Base-by-base conservation (phyloP, 64 coral and sea anemone species). In the Montipora capricornis region DNA sequence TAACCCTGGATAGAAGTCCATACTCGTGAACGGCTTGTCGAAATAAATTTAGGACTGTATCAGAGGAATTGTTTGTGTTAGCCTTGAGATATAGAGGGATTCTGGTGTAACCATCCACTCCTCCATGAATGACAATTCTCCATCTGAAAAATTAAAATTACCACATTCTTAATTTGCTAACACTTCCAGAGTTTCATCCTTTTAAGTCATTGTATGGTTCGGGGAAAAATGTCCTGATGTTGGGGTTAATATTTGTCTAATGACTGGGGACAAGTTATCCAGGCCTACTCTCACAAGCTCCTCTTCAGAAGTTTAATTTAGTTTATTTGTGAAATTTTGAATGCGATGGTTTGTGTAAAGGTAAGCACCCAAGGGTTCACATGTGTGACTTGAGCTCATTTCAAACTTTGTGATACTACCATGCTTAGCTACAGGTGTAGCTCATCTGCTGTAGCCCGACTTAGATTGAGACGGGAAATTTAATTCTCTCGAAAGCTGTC, bases 91-190 rank as follows among this genome's bases (percentile, higher is more conserved):
- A 73, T 51, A 71, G 53, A 68, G 62, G 89, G 78, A 80, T 79
- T 53, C 77, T 60, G 16, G 89, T 90, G 89, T 79, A 80, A 22
- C 89, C 76, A 80, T 90, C 55, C 44, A 80, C 79, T 12, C 89
- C 76, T 16, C 89, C 89, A 90, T 80, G 89, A 77, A 90, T 80
- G 17, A 90, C 77, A 20, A 90, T 80, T 19, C 77, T 50, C 75
- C 59, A 90, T 19, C 88, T 90, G 26, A 26, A 44, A 73, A 61
- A 68, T 9, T 62, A 62, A 29, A 84, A 68, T 45, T 44, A 61
- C 19, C 26, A 60, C 13, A 4, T 15, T 2, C 13, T 11, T 15
- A 78, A 15, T 78, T 20, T 16, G 12, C 79, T 50, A 55, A 81
- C 13, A 81, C 19, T 81, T 7, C 1, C 79, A 50, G n/a, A 22